Evolutionary conservation across 2,888 invertebrate genomes (phyloP).

Genomic region (Drosophila mayaguana): DNA sequence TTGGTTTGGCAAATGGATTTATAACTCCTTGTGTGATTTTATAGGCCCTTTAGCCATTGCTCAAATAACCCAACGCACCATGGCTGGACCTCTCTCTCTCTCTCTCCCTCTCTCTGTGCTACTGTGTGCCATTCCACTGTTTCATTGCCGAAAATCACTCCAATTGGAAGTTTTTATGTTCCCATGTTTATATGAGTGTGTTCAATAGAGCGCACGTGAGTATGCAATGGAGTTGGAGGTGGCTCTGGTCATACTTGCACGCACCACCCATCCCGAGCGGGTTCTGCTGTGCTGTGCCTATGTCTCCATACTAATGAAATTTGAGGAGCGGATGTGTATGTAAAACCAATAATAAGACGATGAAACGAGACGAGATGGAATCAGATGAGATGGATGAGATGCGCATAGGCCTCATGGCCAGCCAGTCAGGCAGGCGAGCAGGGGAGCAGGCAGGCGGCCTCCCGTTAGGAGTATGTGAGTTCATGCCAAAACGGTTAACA

Average conservation of each 20-base stretch:
- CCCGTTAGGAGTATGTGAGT: conserved; percentile 38
- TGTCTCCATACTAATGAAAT: conserved; percentile 66
- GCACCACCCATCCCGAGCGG: not conserved
- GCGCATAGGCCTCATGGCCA: conserved; percentile 20
- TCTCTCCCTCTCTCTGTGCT: not conserved
- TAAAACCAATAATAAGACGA: conserved; percentile 77
- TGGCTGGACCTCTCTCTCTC: conserved; percentile 1
- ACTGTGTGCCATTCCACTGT: not conserved
- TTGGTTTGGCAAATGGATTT: conserved; percentile 79
- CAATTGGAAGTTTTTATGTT: conserved; percentile 21
- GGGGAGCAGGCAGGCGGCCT: no score
- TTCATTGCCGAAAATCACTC: conserved; percentile 1
- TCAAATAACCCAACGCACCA: conserved; percentile 66
- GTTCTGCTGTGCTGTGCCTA: not conserved
- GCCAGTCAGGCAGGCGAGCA: no score
- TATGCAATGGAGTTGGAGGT: conserved; percentile 17
- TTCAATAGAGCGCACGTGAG: conserved; percentile 54
- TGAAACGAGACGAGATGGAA: conserved; percentile 24
- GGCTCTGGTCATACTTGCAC: conserved; percentile 32
- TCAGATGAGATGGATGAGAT: conserved; percentile 13
- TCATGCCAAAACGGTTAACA: conserved; percentile 76
- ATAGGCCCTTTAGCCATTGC: conserved; percentile 79
- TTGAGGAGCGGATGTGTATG: conserved; percentile 72
- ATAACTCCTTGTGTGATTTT: conserved; percentile 76
- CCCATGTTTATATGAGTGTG: conserved; percentile 35